phyloP scores from a whole-genome alignment of 2,888 invertebrate species.

The Macaria notata region DNA sequence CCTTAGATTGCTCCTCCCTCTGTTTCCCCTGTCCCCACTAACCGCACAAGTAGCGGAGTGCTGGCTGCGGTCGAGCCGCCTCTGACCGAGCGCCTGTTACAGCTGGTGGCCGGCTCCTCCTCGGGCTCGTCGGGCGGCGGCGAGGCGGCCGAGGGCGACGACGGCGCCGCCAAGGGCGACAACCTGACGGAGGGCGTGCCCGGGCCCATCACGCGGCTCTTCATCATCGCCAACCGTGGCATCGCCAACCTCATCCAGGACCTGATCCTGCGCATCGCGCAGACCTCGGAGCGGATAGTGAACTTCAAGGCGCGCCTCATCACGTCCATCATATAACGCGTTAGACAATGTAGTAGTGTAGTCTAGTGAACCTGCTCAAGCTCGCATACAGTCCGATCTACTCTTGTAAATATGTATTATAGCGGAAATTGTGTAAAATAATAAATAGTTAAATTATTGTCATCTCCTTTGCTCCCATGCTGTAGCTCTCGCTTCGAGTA shows the following conservation, averaged over 20 bases:
- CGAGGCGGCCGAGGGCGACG: slow-evolving; percentile 66
- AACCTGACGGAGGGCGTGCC: slow-evolving; percentile 92
- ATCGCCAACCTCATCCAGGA: slow-evolving; percentile 94
- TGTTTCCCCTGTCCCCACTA: not conserved
- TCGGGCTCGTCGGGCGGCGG: slow-evolving; percentile 81
- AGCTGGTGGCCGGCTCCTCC: slow-evolving; percentile 89
- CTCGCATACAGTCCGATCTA: slow-evolving; percentile 68
- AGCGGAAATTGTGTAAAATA: slow-evolving; percentile 78
- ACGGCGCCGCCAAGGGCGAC: slow-evolving; percentile 83
- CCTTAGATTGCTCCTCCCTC: too few species aligned
- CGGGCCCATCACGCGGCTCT: slow-evolving; percentile 92
- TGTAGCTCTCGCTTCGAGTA: slow-evolving; percentile 25
- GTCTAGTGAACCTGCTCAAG: slow-evolving; percentile 26
- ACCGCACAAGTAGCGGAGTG: too few species aligned
- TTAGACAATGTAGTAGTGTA: slow-evolving; percentile 60
- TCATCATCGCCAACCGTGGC: slow-evolving; percentile 93
- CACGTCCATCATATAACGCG: slow-evolving; percentile 91
- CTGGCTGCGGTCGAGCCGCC: not conserved
- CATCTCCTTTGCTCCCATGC: slow-evolving; percentile 34
- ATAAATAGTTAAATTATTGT: slow-evolving; percentile 65
- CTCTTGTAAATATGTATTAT: slow-evolving; percentile 82
- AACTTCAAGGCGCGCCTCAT: slow-evolving; percentile 96
- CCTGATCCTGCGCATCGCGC: slow-evolving; percentile 93
- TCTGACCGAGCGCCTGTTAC: slow-evolving; percentile 30
- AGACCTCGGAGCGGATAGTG: slow-evolving; percentile 95